These are phyloP conservation scores for Magallana ariakensis DNA, from an alignment of 1,140 invertebrate species.

Conservation along the genomic window DNA sequence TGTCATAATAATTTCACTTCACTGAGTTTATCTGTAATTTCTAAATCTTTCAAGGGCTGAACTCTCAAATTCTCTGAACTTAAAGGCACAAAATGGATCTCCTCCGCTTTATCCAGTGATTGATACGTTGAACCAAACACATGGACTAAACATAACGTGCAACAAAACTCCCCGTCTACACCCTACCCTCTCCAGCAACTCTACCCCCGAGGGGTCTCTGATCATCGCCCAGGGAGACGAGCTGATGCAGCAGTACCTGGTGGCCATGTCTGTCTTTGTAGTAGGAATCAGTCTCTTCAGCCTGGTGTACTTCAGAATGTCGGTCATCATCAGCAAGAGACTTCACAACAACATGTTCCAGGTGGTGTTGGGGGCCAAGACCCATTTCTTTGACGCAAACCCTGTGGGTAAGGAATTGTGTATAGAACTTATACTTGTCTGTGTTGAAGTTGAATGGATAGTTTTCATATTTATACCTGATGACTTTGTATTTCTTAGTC, in stretches of 20 bases:
- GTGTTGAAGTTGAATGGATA: not conserved
- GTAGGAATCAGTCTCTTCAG: constrained; percentile 79
- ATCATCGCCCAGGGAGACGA: not conserved
- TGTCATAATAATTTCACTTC: too few relatives aligned
- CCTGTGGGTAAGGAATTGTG: constrained; percentile 81
- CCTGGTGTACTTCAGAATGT: constrained; percentile 85
- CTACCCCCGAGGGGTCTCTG: not conserved
- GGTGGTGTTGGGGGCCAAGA: constrained; percentile 88
- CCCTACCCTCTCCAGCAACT: not conserved
- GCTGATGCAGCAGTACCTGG: not conserved
- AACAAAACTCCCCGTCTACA: not conserved
- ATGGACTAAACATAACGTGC: not conserved
- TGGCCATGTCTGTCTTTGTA: constrained; percentile 1
- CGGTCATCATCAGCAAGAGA: constrained; percentile 87
- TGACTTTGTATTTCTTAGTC: not conserved
- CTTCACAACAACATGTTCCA: constrained; percentile 91
- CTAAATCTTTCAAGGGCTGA: not conserved
- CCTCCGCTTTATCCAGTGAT: not conserved
- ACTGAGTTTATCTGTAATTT: not conserved
- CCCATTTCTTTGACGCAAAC: constrained; percentile 93
- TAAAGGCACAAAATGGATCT: not conserved
- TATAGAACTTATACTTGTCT: not conserved
- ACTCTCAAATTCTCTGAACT: not conserved
- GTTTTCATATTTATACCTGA: too few relatives aligned
- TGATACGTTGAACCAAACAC: not conserved